Evolutionary conservation across 2,797 vertebrate genomes (phyloP).

Genomic region (Coranthus polyacanthus): DNA sequence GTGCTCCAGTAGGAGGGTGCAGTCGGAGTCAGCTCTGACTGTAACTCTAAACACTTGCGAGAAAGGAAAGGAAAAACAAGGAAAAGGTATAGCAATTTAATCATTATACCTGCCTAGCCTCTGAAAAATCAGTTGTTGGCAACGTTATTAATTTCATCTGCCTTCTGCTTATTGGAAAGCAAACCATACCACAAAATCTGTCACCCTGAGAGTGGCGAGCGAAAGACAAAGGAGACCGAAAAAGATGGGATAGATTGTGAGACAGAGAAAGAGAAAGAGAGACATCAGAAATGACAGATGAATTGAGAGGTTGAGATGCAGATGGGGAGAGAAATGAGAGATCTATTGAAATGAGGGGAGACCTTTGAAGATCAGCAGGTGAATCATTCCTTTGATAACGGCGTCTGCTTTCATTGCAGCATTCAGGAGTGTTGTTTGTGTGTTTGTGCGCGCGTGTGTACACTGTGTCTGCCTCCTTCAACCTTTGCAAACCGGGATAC

Average conservation of each 20-base stretch:
- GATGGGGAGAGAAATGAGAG: conserved; percentile 38
- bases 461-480: conserved; percentile 22
- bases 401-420: conserved; percentile 54
- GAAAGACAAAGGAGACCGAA: conserved; percentile 29
- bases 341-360: conserved; percentile 51
- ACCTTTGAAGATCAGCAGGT: conserved; percentile 79
- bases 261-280: conserved; percentile 21
- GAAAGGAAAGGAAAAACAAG: conserved; percentile 4
- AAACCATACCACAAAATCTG: conserved; percentile 43
- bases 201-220: conserved; percentile 37
- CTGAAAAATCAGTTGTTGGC: conserved; percentile 43
- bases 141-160: conserved; percentile 46
- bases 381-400: conserved; percentile 77
- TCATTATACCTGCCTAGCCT: conserved; percentile 23
- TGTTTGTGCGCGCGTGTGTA: conserved; percentile 14
- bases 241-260: conserved; percentile 26
- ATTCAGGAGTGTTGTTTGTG: conserved; percentile 19
- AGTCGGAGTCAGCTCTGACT: too few species aligned
- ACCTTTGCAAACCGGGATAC: conserved; percentile 5
- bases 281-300: conserved; percentile 34
- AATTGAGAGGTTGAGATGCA: conserved; percentile 44
- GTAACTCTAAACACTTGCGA: conserved; percentile 28
- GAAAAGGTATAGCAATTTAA: conserved; percentile 22
- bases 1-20: too few species aligned
- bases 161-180: conserved; percentile 42